These are phyloP conservation scores for Tetrao urogallus DNA, from an alignment of 2,113 vertebrate species.

Conservation along the genomic window DNA sequence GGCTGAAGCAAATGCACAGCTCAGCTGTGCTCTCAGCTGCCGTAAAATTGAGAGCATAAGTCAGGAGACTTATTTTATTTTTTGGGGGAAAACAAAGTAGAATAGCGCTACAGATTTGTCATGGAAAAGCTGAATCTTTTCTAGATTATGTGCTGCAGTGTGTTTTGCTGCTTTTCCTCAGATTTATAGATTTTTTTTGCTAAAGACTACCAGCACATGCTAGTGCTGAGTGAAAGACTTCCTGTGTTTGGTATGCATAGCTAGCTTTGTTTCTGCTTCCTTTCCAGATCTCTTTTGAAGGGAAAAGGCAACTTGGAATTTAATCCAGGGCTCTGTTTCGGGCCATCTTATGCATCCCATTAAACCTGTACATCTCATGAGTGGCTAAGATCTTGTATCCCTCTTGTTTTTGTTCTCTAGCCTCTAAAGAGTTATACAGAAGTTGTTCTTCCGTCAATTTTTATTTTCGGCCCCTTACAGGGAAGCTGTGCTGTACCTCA, in stretches of 20 bases:
- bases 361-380: neutral
- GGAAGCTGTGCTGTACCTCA: constrained; percentile 9
- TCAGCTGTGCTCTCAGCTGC: neutral
- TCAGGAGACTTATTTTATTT: neutral
- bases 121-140: neutral
- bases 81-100: neutral
- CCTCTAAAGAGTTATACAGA: constrained; percentile 41
- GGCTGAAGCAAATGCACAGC: accelerated
- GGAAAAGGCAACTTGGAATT: constrained; percentile 44
- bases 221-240: neutral
- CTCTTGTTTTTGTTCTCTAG: constrained; percentile 19
- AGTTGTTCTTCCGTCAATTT: constrained; percentile 52
- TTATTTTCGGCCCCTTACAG: constrained; percentile 22
- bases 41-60: accelerated
- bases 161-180: neutral
- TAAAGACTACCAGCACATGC: neutral
- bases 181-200: constrained; percentile 6
- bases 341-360: constrained; percentile 17
- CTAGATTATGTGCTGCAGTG: neutral
- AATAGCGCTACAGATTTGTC: neutral
- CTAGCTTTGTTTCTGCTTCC: neutral
- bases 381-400: constrained; percentile 55
- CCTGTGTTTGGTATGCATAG: neutral
- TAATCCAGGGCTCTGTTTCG: constrained; percentile 51
- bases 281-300: constrained; percentile 12